Conservation (phyloP, 2,888 invertebrate genomes). For the Caprella mutica region DNA sequence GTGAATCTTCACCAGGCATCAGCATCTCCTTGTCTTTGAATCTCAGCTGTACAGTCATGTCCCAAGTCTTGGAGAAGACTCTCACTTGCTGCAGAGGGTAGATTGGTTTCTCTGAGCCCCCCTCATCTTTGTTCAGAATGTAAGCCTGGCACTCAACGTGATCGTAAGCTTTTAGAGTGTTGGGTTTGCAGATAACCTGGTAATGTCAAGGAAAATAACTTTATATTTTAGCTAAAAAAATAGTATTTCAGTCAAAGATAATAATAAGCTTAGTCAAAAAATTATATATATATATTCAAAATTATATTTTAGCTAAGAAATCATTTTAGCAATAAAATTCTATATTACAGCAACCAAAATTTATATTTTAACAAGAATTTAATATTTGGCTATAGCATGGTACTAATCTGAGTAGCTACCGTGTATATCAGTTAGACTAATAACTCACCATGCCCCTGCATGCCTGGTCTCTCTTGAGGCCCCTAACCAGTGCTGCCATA, state of each 20-base stretch:
- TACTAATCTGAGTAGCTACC: too few relatives aligned
- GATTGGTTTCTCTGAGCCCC: conserved; percentile 75
- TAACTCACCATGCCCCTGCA: conserved; percentile 45
- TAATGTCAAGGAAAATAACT: not conserved
- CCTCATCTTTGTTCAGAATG: conserved; percentile 79
- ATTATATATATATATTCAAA: not conserved
- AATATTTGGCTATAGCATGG: too few relatives aligned
- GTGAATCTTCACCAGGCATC: conserved; percentile 96
- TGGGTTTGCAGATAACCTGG: conserved; percentile 55
- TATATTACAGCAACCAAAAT: too few relatives aligned
- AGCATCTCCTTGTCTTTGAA: conserved; percentile 82
- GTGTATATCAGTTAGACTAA: too few relatives aligned
- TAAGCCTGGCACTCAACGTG: conserved; percentile 74
- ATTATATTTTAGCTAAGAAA: not conserved
- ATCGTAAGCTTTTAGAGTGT: conserved; percentile 62
- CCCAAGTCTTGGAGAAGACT: conserved; percentile 94
- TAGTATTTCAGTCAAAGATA: not conserved
- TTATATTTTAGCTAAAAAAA: not conserved
- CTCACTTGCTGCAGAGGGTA: conserved; percentile 57
- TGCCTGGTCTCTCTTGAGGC: conserved; percentile 78
- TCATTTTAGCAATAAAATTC: not conserved
- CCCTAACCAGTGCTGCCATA: conserved; percentile 77
- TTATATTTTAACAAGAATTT: too few relatives aligned
- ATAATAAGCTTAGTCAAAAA: not conserved
- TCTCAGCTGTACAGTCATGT: conserved; percentile 63